Evolutionary conservation across 2,113 vertebrate genomes (phyloP).

Genomic region (Solea solea): DNA sequence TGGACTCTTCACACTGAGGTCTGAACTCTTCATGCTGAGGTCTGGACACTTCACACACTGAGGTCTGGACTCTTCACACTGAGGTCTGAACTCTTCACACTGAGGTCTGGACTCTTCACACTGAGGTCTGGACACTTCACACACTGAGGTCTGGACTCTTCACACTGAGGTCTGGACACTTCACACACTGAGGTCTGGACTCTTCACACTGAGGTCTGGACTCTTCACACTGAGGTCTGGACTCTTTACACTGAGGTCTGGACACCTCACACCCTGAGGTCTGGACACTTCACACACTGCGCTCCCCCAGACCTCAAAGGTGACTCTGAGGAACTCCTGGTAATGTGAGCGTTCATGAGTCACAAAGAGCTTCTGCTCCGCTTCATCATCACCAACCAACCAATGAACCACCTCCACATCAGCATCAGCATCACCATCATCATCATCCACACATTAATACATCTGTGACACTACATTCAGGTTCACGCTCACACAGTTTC

Average conservation of each 20-base stretch:
- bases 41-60: too few species aligned
- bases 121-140: too few species aligned
- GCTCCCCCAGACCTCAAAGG: constrained; percentile 32
- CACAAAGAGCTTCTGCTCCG: constrained; percentile 39
- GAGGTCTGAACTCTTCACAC: too few species aligned
- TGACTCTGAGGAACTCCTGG: constrained; percentile 41
- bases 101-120: too few species aligned
- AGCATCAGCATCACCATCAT: neutral
- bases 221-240: too few species aligned
- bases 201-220: too few species aligned
- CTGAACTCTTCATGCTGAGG: too few species aligned
- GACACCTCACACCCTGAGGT: too few species aligned
- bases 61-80: too few species aligned
- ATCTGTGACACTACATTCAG: constrained; percentile 4
- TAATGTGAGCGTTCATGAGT: constrained; percentile 63
- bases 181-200: constrained; percentile 27
- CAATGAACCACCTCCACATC: constrained; percentile 39
- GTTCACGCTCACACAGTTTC: constrained; percentile 7
- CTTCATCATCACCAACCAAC: constrained; percentile 25
- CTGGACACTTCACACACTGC: constrained; percentile 54
- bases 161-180: constrained; percentile 57
- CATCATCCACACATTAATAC: constrained; percentile 16
- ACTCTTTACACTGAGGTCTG: too few species aligned
- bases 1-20: too few species aligned
- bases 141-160: too few species aligned